phyloP scores from a whole-genome alignment of 1,140 invertebrate species.

The Lamellibrachia luymesi region DNA sequence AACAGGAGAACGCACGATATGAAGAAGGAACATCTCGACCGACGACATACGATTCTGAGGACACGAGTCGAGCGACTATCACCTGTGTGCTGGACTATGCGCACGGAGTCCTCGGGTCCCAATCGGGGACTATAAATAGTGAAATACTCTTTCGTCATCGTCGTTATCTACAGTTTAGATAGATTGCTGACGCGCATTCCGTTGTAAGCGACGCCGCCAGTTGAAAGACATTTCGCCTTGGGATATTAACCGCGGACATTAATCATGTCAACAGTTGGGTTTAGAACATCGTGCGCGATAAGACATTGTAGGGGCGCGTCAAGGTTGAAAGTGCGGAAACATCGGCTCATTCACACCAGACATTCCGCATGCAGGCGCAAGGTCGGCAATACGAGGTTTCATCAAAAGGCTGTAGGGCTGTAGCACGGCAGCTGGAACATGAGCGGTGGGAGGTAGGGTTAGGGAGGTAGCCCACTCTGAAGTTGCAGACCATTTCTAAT shows the following conservation, averaged over 20 bases:
- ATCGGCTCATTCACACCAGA: not conserved
- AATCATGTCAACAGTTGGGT: not conserved
- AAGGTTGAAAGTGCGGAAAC: not conserved
- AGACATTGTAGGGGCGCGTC: not conserved
- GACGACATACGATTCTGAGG: not conserved
- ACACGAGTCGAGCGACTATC: not conserved
- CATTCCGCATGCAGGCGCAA: not conserved
- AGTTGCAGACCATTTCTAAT: not conserved
- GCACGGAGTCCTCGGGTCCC: not conserved
- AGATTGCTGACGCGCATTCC: not conserved
- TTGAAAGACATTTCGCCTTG: not conserved
- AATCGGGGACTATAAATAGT: not conserved
- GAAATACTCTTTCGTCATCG: not conserved
- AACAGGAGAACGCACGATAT: not conserved
- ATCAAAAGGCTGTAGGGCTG: not conserved
- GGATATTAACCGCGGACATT: not conserved
- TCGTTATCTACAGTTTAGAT: not conserved
- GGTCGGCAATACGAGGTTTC: not conserved
- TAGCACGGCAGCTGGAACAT: not conserved
- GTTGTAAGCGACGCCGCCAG: not conserved
- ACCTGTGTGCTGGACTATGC: not conserved
- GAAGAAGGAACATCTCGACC: not conserved
- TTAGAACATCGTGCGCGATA: not conserved
- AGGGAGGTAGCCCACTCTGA: not conserved
- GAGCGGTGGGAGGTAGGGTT: not conserved